A percentile compares a stretch with the other conserved stretches of the same genome.
phyloP scores from a whole-genome alignment of 2,888 invertebrate genomes.

The Troides oblongomaculatus region DNA sequence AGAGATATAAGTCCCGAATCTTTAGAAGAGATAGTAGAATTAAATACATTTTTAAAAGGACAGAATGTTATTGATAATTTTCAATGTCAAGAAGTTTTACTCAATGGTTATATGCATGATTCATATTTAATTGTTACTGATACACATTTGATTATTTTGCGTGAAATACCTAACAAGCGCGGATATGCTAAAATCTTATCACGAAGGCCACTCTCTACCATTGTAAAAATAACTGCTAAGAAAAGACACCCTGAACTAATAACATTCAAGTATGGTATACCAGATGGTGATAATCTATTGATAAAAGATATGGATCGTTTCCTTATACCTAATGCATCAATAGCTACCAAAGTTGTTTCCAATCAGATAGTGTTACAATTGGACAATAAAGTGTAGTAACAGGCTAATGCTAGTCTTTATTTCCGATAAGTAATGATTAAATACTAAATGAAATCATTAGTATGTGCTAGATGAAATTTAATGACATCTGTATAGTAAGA shows the following conservation, averaged over 20 bases:
- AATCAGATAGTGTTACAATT: slow-evolving; percentile 86
- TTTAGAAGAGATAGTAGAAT: slow-evolving; percentile 87
- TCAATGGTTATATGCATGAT: slow-evolving; percentile 93
- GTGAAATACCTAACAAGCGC: slow-evolving; percentile 87
- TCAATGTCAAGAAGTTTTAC: slow-evolving; percentile 94
- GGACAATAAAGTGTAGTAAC: slow-evolving; percentile 56
- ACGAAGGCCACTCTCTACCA: slow-evolving; percentile 91
- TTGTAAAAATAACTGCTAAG: slow-evolving; percentile 98
- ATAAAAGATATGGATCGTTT: slow-evolving; percentile 95
- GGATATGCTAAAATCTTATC: slow-evolving; percentile 93
- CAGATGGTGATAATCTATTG: slow-evolving; percentile 87
- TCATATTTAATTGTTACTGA: slow-evolving; percentile 93
- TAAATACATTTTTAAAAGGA: slow-evolving; percentile 89
- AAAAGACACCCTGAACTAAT: slow-evolving; percentile 97
- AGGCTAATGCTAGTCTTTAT: neutral
- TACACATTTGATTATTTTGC: slow-evolving; percentile 91
- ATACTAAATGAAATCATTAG: no score
- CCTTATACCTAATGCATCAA: slow-evolving; percentile 93
- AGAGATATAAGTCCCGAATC: slow-evolving; percentile 80
- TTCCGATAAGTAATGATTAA: no score
- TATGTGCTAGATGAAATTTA: no score
- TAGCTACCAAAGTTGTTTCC: slow-evolving; percentile 93
- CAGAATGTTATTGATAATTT: slow-evolving; percentile 92
- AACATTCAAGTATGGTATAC: slow-evolving; percentile 96
- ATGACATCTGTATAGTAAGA: neutral